Conservation (phyloP, 2,888 invertebrate species). For the Iphiclides podalirius region DNA sequence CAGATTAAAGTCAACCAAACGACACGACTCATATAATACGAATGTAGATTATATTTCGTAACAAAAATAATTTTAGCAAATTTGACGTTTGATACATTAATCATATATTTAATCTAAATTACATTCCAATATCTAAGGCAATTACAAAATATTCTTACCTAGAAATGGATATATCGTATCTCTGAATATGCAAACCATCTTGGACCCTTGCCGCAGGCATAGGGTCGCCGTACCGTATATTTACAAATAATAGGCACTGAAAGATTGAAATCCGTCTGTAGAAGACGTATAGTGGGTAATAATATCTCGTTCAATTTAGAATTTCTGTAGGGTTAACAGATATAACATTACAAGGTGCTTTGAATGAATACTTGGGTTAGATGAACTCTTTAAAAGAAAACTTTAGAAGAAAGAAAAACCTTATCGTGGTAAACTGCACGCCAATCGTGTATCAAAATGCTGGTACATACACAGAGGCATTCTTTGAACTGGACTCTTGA, state of each 20-base stretch:
- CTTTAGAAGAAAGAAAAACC: too few relatives aligned
- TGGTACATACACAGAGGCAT: slow-evolving; percentile 46
- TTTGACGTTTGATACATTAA: slow-evolving; percentile 51
- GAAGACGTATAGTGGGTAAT: slow-evolving; percentile 36
- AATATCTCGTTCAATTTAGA: slow-evolving; percentile 25
- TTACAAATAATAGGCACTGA: slow-evolving; percentile 70
- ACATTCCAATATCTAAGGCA: slow-evolving; percentile 55
- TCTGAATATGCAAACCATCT: slow-evolving; percentile 56
- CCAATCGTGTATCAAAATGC: background rate
- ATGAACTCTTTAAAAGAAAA: too few relatives aligned
- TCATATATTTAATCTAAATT: slow-evolving; percentile 45
- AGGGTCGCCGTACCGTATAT: slow-evolving; percentile 41
- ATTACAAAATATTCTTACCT: slow-evolving; percentile 60
- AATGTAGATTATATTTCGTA: slow-evolving; percentile 40
- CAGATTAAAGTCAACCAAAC: slow-evolving; percentile 32
- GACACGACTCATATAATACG: slow-evolving; percentile 12
- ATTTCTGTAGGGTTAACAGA: slow-evolving; percentile 46
- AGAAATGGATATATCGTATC: slow-evolving; percentile 63
- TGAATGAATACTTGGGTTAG: too few relatives aligned
- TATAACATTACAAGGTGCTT: slow-evolving; percentile 56
- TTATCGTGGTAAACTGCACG: background rate
- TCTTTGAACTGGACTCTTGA: slow-evolving; percentile 38
- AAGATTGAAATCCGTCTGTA: slow-evolving; percentile 47
- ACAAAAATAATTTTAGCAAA: slow-evolving; percentile 64
- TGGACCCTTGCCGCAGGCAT: slow-evolving; percentile 30